Evolutionary conservation across 2,888 invertebrate genomes (phyloP).

Genomic region (Chloromyia formosa): DNA sequence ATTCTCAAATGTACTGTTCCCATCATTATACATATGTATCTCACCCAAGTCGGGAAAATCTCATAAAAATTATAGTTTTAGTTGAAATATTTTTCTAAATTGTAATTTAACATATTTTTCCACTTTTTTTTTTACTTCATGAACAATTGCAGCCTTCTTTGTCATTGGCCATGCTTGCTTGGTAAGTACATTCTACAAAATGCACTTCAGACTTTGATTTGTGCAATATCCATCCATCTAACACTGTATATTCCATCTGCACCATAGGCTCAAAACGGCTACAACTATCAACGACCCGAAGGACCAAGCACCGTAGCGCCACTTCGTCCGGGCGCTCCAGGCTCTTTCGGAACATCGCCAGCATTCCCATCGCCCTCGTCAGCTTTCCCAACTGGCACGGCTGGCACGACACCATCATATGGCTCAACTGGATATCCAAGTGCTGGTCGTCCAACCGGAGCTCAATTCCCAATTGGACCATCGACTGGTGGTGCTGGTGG

Average conservation of each 20-base stretch:
- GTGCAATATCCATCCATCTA: too few relatives aligned
- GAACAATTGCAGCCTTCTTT: constrained; percentile 53
- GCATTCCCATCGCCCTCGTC: constrained; percentile 51
- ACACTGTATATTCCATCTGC: too few relatives aligned
- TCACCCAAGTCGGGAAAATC: neutral
- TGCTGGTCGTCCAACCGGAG: constrained; percentile 55
- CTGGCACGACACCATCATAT: constrained; percentile 52
- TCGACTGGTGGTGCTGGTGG: constrained; percentile 54
- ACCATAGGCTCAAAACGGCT: constrained; percentile 75
- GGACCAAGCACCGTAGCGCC: constrained; percentile 57
- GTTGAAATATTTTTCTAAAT: neutral
- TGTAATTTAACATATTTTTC: constrained; percentile 8
- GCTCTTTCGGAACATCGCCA: constrained; percentile 47
- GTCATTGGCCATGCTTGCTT: constrained; percentile 53
- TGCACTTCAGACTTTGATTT: neutral
- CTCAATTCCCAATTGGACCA: constrained; percentile 53
- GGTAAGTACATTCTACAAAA: constrained; percentile 53
- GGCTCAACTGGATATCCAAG: constrained; percentile 50
- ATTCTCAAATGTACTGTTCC: neutral
- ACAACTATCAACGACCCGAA: constrained; percentile 77
- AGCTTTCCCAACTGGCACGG: constrained; percentile 57
- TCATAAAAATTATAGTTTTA: neutral
- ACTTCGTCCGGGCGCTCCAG: constrained; percentile 53
- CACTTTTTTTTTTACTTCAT: constrained; percentile 24
- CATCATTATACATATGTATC: constrained; percentile 25